Percentiles rank a stretch among this genome's conserved stretches.
These are phyloP conservation scores for Pseudoips prasinana DNA, from an alignment of 2,888 invertebrate genomes.

Conservation along the genomic window DNA sequence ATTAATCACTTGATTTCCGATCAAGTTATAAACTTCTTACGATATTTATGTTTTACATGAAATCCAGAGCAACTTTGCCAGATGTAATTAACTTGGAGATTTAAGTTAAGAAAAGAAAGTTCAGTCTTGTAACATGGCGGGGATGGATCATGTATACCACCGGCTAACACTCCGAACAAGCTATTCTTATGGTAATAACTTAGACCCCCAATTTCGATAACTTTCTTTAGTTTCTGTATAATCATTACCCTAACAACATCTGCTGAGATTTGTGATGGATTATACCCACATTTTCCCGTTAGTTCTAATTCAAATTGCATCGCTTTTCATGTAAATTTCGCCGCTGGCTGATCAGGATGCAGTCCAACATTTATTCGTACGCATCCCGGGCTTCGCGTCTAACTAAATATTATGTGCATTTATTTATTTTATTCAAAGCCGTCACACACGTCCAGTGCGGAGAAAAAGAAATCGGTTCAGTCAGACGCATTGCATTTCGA, in stretches of 20 bases:
- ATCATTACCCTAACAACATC: slow-evolving; percentile 28
- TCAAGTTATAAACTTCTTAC: slow-evolving; percentile 13
- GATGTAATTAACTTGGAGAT: slow-evolving; percentile 50
- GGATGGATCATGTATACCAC: slow-evolving; percentile 37
- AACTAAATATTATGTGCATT: slow-evolving; percentile 77
- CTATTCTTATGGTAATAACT: slow-evolving; percentile 61
- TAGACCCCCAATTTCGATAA: slow-evolving; percentile 43
- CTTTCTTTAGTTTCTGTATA: slow-evolving; percentile 40
- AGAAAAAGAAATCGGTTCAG: slow-evolving; percentile 38
- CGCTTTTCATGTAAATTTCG: slow-evolving; percentile 67
- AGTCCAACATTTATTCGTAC: slow-evolving; percentile 48
- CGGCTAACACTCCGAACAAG: slow-evolving; percentile 41
- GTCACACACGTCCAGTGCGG: slow-evolving; percentile 40
- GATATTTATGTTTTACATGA: slow-evolving; percentile 9
- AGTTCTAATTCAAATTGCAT: slow-evolving; percentile 51
- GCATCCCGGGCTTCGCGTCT: slow-evolving; percentile 51
- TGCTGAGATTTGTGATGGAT: slow-evolving; percentile 45
- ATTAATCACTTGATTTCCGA: slow-evolving; percentile 26
- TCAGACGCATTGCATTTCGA: slow-evolving; percentile 42
- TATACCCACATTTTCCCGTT: slow-evolving; percentile 31
- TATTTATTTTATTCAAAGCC: slow-evolving; percentile 60
- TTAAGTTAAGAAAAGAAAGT: slow-evolving; percentile 48
- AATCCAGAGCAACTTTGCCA: slow-evolving; percentile 17
- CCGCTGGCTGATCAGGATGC: slow-evolving; percentile 45
- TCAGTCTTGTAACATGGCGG: slow-evolving; percentile 41